A percentile compares a stretch with the other conserved stretches of the same genome.
phyloP scores from a whole-genome alignment of 2,797 vertebrate species.

The Syndactyla subalaris region DNA sequence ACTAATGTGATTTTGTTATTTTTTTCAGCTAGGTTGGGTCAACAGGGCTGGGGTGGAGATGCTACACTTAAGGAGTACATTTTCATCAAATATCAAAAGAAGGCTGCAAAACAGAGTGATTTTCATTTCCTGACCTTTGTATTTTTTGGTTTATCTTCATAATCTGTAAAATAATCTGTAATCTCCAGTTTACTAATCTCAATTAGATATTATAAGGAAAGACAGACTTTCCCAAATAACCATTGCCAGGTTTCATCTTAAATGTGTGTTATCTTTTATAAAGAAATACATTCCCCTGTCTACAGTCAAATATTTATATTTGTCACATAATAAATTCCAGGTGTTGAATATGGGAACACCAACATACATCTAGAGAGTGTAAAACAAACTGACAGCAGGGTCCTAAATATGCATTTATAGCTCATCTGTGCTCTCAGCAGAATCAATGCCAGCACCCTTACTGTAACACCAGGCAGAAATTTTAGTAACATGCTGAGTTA shows the following conservation, averaged over 20 bases:
- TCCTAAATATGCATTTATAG: background rate
- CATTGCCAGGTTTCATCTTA: background rate
- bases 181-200: background rate
- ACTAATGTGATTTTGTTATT: background rate
- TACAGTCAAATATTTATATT: background rate
- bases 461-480: background rate
- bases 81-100: background rate
- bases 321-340: background rate
- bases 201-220: background rate
- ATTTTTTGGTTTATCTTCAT: background rate
- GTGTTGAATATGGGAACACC: background rate
- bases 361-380: background rate
- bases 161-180: background rate
- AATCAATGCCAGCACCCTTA: background rate
- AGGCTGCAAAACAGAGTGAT: background rate
- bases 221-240: background rate
- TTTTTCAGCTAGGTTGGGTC: background rate
- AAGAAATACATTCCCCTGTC: background rate
- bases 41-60: background rate
- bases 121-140: background rate
- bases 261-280: background rate
- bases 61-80: background rate
- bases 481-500: background rate
- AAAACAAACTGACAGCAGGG: background rate
- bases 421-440: background rate